phyloP scores from a whole-genome alignment of 2,113 vertebrate genomes.

The Saimiri boliviensis region DNA sequence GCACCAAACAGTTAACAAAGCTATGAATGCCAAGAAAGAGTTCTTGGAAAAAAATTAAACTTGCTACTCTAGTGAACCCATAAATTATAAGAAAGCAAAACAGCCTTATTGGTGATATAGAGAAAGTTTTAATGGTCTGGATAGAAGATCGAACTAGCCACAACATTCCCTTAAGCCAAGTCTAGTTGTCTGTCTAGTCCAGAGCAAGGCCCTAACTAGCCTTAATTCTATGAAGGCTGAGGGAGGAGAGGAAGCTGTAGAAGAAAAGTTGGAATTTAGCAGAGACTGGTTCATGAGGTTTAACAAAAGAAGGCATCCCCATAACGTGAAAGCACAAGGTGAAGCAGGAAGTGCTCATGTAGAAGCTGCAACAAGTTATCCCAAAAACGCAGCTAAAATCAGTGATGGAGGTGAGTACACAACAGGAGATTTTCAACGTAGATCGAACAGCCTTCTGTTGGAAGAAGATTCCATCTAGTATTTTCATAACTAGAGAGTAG shows the following conservation, averaged over 20 bases:
- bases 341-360: background rate
- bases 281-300: background rate
- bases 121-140: background rate
- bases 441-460: background rate
- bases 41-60: background rate
- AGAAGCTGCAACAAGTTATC: background rate
- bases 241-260: background rate
- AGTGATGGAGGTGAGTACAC: background rate
- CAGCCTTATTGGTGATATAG: background rate
- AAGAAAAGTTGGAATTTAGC: background rate
- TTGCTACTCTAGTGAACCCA: background rate
- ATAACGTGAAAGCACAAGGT: background rate
- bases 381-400: background rate
- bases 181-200: background rate
- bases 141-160: background rate
- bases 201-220: background rate
- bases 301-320: background rate
- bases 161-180: background rate
- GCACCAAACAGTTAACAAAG: background rate
- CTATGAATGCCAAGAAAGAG: background rate
- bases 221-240: background rate
- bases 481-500: background rate
- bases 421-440: background rate
- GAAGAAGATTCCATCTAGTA: background rate
- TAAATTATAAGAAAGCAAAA: background rate